phyloP scores from a whole-genome alignment of 2,888 invertebrate genomes.

The Philonicus albiceps region DNA sequence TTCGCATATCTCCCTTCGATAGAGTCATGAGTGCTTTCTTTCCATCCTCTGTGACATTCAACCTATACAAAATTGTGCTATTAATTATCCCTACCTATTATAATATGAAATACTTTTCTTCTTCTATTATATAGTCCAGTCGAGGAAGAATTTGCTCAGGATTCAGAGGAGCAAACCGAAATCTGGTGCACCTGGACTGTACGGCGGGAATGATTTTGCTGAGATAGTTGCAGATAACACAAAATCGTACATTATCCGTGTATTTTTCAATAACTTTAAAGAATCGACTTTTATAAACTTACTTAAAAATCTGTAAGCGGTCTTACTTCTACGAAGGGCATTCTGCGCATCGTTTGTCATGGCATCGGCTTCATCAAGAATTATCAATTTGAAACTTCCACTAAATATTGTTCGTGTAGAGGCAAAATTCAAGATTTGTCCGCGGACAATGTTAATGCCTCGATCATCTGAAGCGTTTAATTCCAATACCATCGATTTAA shows the following conservation, averaged over 20 bases:
- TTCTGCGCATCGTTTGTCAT: conserved; percentile 99
- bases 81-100: not conserved
- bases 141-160: conserved; percentile 89
- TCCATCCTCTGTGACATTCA: conserved; percentile 86
- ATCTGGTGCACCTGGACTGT: conserved; percentile 96
- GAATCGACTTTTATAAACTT: not conserved
- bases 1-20: conserved; percentile 97
- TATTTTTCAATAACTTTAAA: conserved; percentile 94
- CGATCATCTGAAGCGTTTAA: conserved; percentile 98
- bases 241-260: conserved; percentile 97
- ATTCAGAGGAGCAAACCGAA: conserved; percentile 91
- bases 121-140: conserved; percentile 80
- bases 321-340: conserved; percentile 87
- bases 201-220: conserved; percentile 98
- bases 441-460: conserved; percentile 94
- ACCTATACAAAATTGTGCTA: conserved; percentile 64
- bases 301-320: conserved; percentile 54
- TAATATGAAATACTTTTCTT: conserved; percentile 73
- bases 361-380: conserved; percentile 98
- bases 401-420: conserved; percentile 95
- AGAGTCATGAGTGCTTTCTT: conserved; percentile 86
- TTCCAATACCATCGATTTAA: conserved; percentile 92
- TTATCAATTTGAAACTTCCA: conserved; percentile 92
- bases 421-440: conserved; percentile 94
- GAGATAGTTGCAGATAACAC: conserved; percentile 98